Percentiles rank a stretch among this genome's conserved stretches.
These are phyloP conservation scores for Tolypeutes matacus DNA, from an alignment of 2,797 vertebrate genomes.

Conservation along the genomic window DNA sequence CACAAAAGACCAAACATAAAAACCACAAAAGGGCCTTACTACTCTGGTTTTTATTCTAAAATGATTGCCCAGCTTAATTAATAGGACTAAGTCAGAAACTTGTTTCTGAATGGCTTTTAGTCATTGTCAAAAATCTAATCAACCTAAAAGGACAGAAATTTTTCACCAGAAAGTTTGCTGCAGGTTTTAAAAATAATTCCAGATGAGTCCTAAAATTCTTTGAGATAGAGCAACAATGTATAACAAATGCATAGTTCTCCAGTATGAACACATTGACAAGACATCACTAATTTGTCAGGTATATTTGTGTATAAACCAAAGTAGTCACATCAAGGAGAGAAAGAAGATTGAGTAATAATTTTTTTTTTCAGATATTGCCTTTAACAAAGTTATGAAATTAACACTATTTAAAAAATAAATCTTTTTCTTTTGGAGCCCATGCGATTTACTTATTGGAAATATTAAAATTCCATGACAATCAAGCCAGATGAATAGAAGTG, in stretches of 20 bases:
- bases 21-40: background rate
- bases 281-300: background rate
- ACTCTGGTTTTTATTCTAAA: background rate
- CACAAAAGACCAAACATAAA: background rate
- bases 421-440: background rate
- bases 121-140: background rate
- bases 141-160: background rate
- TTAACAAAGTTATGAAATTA: background rate
- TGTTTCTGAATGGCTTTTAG: background rate
- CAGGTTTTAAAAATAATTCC: slow-evolving; percentile 13
- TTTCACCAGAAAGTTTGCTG: background rate
- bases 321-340: background rate
- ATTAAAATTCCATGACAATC: background rate
- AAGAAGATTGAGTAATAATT: background rate
- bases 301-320: background rate
- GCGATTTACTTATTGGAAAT: slow-evolving; percentile 13
- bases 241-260: background rate
- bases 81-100: background rate
- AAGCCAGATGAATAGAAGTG: background rate
- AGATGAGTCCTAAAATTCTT: background rate
- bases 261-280: background rate
- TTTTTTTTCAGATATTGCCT: background rate
- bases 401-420: background rate
- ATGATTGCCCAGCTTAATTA: background rate
- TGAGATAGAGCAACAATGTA: background rate